phyloP scores from a whole-genome alignment of 1,140 invertebrate species.

The Bursaphelenchus mucronatus region DNA sequence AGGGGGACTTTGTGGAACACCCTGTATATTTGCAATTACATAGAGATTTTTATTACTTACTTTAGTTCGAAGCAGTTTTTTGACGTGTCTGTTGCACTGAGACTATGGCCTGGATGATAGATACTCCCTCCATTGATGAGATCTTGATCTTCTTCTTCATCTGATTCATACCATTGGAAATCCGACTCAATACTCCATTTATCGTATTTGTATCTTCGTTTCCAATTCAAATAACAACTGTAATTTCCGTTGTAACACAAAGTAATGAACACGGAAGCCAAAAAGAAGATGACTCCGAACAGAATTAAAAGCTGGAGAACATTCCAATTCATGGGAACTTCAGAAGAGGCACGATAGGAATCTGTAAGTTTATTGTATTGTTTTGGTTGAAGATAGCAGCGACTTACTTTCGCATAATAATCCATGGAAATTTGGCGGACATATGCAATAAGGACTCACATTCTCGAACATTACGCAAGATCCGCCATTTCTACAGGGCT shows the following conservation, averaged over 20 bases:
- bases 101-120: background rate
- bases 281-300: slow-evolving; percentile 12
- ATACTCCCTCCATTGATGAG: slow-evolving; percentile 10
- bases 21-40: too few relatives aligned
- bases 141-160: slow-evolving; percentile 18
- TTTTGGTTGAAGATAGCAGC: background rate
- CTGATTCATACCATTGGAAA: slow-evolving; percentile 3
- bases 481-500: slow-evolving; percentile 22
- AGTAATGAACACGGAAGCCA: slow-evolving; percentile 13
- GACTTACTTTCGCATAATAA: slow-evolving; percentile 24
- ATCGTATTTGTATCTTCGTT: slow-evolving; percentile 7
- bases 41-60: too few relatives aligned
- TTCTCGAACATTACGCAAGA: slow-evolving; percentile 13
- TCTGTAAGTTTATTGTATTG: background rate
- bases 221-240: slow-evolving; percentile 10
- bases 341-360: background rate
- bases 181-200: slow-evolving; percentile 2
- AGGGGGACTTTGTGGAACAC: too few relatives aligned
- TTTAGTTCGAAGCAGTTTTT: slow-evolving; percentile 19
- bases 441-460: slow-evolving; percentile 14
- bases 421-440: slow-evolving; percentile 4
- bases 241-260: slow-evolving; percentile 22
- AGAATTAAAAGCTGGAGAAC: slow-evolving; percentile 25
- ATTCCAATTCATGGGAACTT: slow-evolving; percentile 20
- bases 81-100: slow-evolving; percentile 16